Percentiles rank a stretch among this genome's conserved stretches.
Conservation (phyloP, 2,797 vertebrate species). For the Gambelia wislizenii region DNA sequence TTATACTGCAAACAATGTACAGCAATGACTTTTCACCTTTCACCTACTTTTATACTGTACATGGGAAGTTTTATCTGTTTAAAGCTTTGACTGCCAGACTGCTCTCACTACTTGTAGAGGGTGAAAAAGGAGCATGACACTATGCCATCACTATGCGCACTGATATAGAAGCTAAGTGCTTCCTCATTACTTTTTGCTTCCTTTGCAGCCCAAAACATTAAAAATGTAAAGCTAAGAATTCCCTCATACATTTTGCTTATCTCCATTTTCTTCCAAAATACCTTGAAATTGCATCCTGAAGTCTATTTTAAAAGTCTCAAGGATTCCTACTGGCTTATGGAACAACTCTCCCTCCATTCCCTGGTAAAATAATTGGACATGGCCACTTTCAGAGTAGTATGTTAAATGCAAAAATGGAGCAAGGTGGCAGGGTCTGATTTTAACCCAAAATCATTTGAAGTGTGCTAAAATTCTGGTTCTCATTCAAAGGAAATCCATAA, state of each 20-base stretch:
- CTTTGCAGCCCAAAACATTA: slow-evolving; percentile 18
- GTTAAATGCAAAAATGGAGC: slow-evolving; percentile 41
- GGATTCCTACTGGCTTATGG: slow-evolving; percentile 48
- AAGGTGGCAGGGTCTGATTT: slow-evolving; percentile 36
- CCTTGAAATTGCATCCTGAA: slow-evolving; percentile 54
- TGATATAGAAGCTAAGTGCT: not conserved
- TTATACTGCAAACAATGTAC: not conserved
- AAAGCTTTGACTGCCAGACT: slow-evolving; percentile 15
- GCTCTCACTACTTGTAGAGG: not conserved
- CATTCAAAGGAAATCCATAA: not conserved
- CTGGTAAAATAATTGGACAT: slow-evolving; percentile 57
- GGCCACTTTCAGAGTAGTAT: slow-evolving; percentile 50
- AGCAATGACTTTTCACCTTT: not conserved
- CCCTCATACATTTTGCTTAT: slow-evolving; percentile 45
- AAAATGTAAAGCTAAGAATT: slow-evolving; percentile 41
- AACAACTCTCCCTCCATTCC: not conserved
- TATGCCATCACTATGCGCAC: not conserved
- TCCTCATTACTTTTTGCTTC: slow-evolving; percentile 31
- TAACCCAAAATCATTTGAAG: slow-evolving; percentile 15
- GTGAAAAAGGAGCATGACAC: not conserved
- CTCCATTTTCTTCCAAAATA: slow-evolving; percentile 59
- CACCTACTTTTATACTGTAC: not conserved
- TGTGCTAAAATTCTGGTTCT: slow-evolving; percentile 52
- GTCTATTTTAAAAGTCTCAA: slow-evolving; percentile 47
- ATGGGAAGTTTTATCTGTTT: not conserved